Evolutionary conservation across 2,113 vertebrate genomes (phyloP).

Genomic region (Cinclus cinclus): DNA sequence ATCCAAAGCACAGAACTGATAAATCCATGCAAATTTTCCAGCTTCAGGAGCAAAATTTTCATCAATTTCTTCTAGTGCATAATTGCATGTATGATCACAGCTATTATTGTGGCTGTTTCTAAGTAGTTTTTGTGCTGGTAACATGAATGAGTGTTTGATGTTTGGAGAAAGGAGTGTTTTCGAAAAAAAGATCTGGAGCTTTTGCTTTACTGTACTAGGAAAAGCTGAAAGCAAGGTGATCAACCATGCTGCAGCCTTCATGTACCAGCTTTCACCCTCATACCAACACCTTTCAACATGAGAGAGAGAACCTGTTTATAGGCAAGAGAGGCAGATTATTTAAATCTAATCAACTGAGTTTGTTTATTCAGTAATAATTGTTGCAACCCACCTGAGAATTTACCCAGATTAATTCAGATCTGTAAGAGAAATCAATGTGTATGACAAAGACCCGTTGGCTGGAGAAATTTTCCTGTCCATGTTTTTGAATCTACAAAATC

Average conservation of each 20-base stretch:
- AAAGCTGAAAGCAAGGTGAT: background rate
- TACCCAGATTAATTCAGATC: background rate
- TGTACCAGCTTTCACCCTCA: background rate
- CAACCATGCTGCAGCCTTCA: background rate
- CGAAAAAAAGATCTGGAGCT: background rate
- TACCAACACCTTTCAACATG: background rate
- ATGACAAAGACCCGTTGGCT: background rate
- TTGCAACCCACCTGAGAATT: background rate
- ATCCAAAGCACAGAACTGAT: background rate
- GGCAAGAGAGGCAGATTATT: background rate
- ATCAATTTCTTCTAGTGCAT: background rate
- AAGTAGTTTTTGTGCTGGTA: background rate
- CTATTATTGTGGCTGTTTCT: background rate
- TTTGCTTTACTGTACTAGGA: background rate
- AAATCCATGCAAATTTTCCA: background rate
- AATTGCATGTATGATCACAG: background rate
- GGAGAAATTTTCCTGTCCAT: background rate
- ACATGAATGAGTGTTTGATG: background rate
- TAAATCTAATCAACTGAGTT: background rate
- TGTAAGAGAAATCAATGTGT: background rate
- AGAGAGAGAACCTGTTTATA: background rate
- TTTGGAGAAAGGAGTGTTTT: background rate
- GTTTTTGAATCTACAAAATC: background rate
- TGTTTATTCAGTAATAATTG: background rate
- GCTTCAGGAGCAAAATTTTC: background rate